phyloP scores from a whole-genome alignment of 1,140 invertebrate genomes.

The Cyrtorhinus lividipennis region DNA sequence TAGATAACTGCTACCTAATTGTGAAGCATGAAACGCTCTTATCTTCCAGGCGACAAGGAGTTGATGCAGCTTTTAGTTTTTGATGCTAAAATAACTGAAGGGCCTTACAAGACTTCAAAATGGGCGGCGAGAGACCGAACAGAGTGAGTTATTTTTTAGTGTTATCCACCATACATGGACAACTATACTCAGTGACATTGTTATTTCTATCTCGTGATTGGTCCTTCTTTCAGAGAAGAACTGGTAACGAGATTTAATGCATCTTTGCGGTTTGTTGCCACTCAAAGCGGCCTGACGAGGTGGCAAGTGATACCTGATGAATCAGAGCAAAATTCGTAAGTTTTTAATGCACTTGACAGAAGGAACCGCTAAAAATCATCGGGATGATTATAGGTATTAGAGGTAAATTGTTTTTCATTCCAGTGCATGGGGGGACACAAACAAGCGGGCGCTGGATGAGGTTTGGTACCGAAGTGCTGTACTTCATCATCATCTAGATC shows the following conservation, averaged over 20 bases:
- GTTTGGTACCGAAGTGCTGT: constrained; percentile 86
- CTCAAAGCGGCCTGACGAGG: constrained; percentile 71
- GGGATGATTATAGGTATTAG: too few relatives aligned
- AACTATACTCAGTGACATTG: not conserved
- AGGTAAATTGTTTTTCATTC: too few relatives aligned
- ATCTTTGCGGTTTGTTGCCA: constrained; percentile 62
- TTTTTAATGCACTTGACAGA: not conserved
- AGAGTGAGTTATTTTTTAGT: constrained; percentile 28
- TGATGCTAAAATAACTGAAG: constrained; percentile 67
- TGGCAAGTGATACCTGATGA: constrained; percentile 50
- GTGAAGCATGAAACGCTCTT: not conserved
- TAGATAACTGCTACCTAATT: not conserved
- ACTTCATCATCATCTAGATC: constrained; percentile 60
- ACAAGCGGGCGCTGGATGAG: constrained; percentile 71
- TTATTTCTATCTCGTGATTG: not conserved
- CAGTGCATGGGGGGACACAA: constrained; percentile 53
- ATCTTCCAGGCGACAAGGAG: constrained; percentile 51
- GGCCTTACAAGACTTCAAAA: constrained; percentile 40
- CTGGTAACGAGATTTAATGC: constrained; percentile 49
- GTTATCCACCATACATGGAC: not conserved
- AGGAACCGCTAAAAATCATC: not conserved
- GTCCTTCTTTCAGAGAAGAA: constrained; percentile 21
- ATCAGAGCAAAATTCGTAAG: constrained; percentile 33
- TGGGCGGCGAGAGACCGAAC: constrained; percentile 39
- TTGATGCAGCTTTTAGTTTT: constrained; percentile 71